Base-by-base conservation (phyloP, 2,888 invertebrate species). In the Eupsilia transversa region DNA sequence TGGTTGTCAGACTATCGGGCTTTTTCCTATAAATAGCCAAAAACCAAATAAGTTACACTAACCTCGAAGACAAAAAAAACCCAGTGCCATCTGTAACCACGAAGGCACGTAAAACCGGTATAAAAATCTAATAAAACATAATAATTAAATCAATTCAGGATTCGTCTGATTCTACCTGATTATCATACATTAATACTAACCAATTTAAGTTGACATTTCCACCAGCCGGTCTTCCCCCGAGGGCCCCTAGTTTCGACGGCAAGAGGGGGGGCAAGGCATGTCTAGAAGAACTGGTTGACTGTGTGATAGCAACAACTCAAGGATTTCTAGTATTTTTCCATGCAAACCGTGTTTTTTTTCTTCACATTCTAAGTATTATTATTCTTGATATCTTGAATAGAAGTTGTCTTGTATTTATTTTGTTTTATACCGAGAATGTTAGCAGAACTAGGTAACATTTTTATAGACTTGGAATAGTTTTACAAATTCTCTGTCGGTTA, bases 101-200 rank as follows among this genome's bases (percentile, higher is more conserved):
- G 23, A 20, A 27, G 41, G 1, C 27, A 63, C 33, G 23, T 5
- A n/a, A 30, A 68, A 60, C 64, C 52, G 17, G 71, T 52, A 57
- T 41, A 61, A 80, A 68, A 49, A 35, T 43, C 10, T 14, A 57
- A 63, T 81, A 70, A 59, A 66, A 61, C 35, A n/a, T 46, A 52
- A 76, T 56, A 72, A 80, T 73, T 75, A 67, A 77, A 83, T 85
- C 74, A 79, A 69, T 60, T 38, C 79, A 38, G 49, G 56, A 83
- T 87, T 81, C 74, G 79, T 91, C 81, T 89, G 89, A 91, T 91
- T 88, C 74, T 72, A 72, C 20, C 74, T 75, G 63, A 93, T 93
- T 93, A 91, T 82, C 93, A 93, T 93, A 92, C 86, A 89, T 89
- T 91, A 90, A 88, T 86, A 88, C 78, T 73, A 80, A 84, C 92